Evolutionary conservation across 2,888 invertebrate species (phyloP).

Genomic region (Apamea monoglypha): DNA sequence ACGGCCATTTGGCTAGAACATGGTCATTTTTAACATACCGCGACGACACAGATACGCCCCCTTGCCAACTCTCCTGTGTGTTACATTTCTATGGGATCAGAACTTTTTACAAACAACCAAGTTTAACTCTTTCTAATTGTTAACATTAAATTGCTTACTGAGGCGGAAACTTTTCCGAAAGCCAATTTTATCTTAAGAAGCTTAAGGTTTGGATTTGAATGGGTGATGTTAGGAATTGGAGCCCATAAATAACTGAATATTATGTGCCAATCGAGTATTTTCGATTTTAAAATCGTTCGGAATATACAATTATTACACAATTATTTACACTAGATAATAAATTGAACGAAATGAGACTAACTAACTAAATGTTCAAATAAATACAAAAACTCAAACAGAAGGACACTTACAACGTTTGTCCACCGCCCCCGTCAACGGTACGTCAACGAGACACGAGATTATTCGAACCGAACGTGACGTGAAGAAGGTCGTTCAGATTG

Average conservation of each 20-base stretch:
- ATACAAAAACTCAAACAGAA: background rate
- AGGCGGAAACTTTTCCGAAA: constrained; percentile 34
- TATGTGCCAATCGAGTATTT: too few species aligned
- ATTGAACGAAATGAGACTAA: background rate
- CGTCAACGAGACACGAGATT: too few species aligned
- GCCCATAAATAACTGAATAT: constrained; percentile 41
- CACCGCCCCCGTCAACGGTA: too few species aligned
- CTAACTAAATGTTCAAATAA: too few species aligned
- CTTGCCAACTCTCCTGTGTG: too few species aligned
- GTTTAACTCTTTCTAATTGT: background rate
- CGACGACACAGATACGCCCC: too few species aligned
- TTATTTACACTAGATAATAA: background rate
- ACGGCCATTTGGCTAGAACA: too few species aligned
- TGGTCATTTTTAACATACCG: too few species aligned
- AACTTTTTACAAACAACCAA: background rate
- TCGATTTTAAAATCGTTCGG: too few species aligned
- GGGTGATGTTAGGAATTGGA: constrained; percentile 60
- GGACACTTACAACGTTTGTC: too few species aligned
- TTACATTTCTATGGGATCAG: background rate
- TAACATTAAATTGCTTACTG: constrained; percentile 61
- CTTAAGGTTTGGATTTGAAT: constrained; percentile 65
- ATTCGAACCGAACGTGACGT: too few species aligned
- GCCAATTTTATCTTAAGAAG: constrained; percentile 56
- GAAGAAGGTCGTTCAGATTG: too few species aligned
- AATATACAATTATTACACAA: background rate